A percentile compares a stretch with the other conserved stretches of the same genome.
Conservation (phyloP, 2,888 invertebrate species). For the Zygogramma bicolorata region DNA sequence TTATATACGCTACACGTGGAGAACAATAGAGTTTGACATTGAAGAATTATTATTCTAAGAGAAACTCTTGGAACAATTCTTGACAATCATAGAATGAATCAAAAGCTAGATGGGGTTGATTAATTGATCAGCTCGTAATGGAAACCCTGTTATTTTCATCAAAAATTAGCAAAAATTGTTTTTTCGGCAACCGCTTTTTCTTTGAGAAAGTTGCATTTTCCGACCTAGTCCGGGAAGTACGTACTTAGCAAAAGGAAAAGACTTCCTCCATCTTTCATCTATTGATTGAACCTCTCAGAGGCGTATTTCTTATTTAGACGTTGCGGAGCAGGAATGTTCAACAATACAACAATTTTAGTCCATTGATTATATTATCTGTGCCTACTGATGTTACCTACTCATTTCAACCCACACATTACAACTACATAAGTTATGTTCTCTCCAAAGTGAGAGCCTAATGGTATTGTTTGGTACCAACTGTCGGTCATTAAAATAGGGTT, state of each 20-base stretch:
- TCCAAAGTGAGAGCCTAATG: not conserved
- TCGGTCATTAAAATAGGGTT: slow-evolving; percentile 2
- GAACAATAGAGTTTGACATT: not conserved
- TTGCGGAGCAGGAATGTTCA: too few relatives aligned
- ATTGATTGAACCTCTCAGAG: too few relatives aligned
- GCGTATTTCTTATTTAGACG: too few relatives aligned
- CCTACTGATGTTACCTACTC: not conserved
- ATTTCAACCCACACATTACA: not conserved
- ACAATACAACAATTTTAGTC: not conserved
- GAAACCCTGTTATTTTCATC: too few relatives aligned
- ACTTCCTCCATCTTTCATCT: too few relatives aligned
- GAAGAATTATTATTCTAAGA: not conserved
- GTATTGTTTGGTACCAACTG: slow-evolving; percentile 1
- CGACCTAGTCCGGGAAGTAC: too few relatives aligned
- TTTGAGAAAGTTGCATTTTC: too few relatives aligned
- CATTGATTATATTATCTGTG: not conserved
- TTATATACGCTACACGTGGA: slow-evolving; percentile 25
- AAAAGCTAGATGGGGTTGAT: too few relatives aligned
- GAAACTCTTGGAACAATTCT: not conserved
- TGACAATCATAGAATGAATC: not conserved
- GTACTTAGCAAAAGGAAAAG: too few relatives aligned
- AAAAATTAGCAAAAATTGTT: too few relatives aligned
- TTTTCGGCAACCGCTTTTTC: too few relatives aligned
- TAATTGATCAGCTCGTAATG: too few relatives aligned
- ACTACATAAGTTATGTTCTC: not conserved